These are phyloP conservation scores for Platalea minor DNA, from an alignment of 2,797 vertebrate species.

Conservation along the genomic window DNA sequence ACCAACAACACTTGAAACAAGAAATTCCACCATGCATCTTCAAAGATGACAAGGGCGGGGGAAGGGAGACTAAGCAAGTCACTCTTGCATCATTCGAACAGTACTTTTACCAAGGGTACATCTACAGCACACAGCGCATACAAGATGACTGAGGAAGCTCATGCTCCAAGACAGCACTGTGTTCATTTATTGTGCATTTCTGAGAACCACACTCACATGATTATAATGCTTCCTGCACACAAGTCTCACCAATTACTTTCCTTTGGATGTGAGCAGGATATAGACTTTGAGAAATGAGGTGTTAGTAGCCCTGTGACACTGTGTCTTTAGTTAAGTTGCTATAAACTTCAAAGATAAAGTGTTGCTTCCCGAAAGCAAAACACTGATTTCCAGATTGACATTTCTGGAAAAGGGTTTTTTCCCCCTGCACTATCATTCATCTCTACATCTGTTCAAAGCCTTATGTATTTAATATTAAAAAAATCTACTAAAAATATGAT, in stretches of 20 bases:
- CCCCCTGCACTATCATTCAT: not conserved
- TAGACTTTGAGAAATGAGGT: not conserved
- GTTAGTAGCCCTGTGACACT: not conserved
- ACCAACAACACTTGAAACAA: not conserved
- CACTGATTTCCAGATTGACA: not conserved
- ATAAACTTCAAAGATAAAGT: not conserved
- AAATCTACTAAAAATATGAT: not conserved
- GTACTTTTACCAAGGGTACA: not conserved
- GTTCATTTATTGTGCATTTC: not conserved
- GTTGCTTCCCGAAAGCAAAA: not conserved
- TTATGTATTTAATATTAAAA: not conserved
- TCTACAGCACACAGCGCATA: not conserved
- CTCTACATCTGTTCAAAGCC: not conserved
- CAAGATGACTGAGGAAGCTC: not conserved
- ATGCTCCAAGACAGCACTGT: not conserved
- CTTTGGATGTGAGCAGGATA: not conserved
- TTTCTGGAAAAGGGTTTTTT: not conserved
- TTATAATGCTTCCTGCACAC: not conserved
- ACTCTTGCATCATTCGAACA: not conserved
- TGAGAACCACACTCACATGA: not conserved
- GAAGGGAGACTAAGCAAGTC: not conserved
- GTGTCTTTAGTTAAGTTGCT: not conserved
- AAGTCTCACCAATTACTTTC: not conserved
- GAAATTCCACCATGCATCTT: not conserved
- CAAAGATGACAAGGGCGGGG: not conserved